phyloP scores from a whole-genome alignment of 2,797 vertebrate species.

The Parauchenoglanis punctatus region DNA sequence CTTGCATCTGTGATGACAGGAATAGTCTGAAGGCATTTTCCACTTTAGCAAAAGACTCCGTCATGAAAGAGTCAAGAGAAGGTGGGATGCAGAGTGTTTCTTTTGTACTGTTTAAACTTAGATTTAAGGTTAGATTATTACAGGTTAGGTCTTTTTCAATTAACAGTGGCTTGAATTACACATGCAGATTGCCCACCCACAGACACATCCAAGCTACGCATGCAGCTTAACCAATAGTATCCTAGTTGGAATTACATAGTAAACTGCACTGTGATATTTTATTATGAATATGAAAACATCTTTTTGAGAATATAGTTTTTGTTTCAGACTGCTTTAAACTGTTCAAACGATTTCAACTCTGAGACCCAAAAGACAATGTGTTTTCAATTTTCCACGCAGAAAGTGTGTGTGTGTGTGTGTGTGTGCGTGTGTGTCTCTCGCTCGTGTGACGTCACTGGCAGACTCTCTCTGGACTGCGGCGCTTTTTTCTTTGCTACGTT shows the following conservation, averaged over 20 bases:
- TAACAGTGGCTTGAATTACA: background rate
- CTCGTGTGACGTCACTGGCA: constrained; percentile 28
- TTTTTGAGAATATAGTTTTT: background rate
- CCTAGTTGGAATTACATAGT: background rate
- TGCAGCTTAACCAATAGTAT: background rate
- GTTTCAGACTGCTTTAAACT: background rate
- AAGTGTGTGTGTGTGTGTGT: constrained; percentile 8
- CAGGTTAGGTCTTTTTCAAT: background rate
- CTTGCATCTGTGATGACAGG: background rate
- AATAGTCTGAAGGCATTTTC: background rate
- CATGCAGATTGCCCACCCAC: background rate
- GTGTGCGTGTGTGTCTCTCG: constrained; percentile 10
- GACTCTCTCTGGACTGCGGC: constrained; percentile 24
- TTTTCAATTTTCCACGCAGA: constrained; percentile 51
- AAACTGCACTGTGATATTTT: background rate
- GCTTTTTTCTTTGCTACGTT: constrained; percentile 24
- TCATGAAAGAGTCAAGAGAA: background rate
- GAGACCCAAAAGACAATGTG: constrained; percentile 51
- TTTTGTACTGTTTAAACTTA: constrained; percentile 5
- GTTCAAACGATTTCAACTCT: constrained; percentile 16
- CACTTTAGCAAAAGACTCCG: background rate
- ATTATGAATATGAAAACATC: background rate
- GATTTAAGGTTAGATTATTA: background rate
- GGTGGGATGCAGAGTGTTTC: background rate
- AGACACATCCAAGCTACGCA: background rate